Percentiles rank a stretch among this genome's conserved stretches.
Evolutionary conservation across 2,113 vertebrate species (phyloP).

Genomic region (Dendropsophus ebraccatus): DNA sequence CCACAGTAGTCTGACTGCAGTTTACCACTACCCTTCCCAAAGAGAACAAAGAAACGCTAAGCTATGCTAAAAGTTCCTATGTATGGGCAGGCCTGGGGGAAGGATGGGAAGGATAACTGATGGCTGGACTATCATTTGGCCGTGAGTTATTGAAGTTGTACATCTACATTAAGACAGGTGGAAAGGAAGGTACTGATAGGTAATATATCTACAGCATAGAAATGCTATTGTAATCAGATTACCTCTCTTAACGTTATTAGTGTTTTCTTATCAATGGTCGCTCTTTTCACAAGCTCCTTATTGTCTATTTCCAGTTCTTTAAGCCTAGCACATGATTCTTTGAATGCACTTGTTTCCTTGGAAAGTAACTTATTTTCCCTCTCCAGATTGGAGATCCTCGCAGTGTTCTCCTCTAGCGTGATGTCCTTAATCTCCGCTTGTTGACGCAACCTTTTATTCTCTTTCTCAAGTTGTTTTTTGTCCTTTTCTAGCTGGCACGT

Average conservation of each 20-base stretch:
- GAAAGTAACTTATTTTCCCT: slow-evolving; percentile 91
- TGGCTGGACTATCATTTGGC: no score
- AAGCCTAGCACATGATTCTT: slow-evolving; percentile 86
- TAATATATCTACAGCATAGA: neutral
- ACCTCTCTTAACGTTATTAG: slow-evolving; percentile 92
- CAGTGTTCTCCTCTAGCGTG: slow-evolving; percentile 90
- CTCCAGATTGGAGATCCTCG: slow-evolving; percentile 86
- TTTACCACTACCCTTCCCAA: no score
- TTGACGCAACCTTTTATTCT: slow-evolving; percentile 93
- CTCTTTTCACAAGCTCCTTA: slow-evolving; percentile 92
- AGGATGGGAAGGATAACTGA: no score
- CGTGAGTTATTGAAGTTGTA: no score
- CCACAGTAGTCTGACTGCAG: no score
- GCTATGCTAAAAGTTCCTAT: no score
- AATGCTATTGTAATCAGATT: slow-evolving; percentile 49
- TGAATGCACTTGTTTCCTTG: slow-evolving; percentile 89
- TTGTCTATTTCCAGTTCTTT: slow-evolving; percentile 95
- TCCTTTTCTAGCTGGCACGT: slow-evolving; percentile 93
- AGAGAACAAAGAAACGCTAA: no score
- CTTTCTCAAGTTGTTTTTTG: slow-evolving; percentile 96
- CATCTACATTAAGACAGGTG: no score
- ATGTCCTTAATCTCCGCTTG: slow-evolving; percentile 95
- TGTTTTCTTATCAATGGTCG: slow-evolving; percentile 94
- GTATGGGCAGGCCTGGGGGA: no score
- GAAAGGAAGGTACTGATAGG: neutral